phyloP scores from a whole-genome alignment of 2,888 invertebrate genomes.

The Drosophila putrida region DNA sequence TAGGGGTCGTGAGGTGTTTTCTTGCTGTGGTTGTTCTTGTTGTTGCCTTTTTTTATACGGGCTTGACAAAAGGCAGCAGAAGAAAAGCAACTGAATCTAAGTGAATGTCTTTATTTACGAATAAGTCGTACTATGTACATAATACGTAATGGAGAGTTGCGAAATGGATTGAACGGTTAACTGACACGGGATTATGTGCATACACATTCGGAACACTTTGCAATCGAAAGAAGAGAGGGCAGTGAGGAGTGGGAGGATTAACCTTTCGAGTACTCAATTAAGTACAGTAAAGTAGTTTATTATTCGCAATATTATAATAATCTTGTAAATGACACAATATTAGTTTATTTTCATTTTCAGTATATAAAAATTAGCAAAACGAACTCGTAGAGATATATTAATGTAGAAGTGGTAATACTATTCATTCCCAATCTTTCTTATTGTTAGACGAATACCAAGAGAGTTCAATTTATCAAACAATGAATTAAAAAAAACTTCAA shows the following conservation, averaged over 20 bases:
- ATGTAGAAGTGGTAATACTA: neutral
- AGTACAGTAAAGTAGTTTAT: slow-evolving; percentile 23
- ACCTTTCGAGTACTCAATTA: slow-evolving; percentile 23
- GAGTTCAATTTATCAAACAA: neutral
- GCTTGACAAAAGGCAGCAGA: slow-evolving; percentile 50
- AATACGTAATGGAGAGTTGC: slow-evolving; percentile 54
- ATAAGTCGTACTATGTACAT: slow-evolving; percentile 27
- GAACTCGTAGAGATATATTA: neutral
- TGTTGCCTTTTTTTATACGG: slow-evolving; percentile 12
- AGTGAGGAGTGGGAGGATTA: neutral
- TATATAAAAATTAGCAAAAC: neutral
- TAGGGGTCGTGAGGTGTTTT: slow-evolving; percentile 42
- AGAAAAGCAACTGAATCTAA: slow-evolving; percentile 43
- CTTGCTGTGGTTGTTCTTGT: slow-evolving; percentile 10
- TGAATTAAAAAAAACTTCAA: too few species aligned
- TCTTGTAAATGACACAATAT: neutral
- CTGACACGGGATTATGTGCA: slow-evolving; percentile 56
- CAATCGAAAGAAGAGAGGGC: neutral
- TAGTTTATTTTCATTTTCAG: neutral
- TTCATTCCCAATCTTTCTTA: neutral
- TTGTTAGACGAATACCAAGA: neutral
- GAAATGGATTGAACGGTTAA: slow-evolving; percentile 66
- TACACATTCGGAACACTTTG: neutral
- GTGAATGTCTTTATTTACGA: slow-evolving; percentile 3
- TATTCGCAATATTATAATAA: slow-evolving; percentile 19